Evolutionary conservation across 2,888 invertebrate genomes (phyloP), one percentile per base, ranked within the genome.

Genomic region (Pelosia muscerda): DNA sequence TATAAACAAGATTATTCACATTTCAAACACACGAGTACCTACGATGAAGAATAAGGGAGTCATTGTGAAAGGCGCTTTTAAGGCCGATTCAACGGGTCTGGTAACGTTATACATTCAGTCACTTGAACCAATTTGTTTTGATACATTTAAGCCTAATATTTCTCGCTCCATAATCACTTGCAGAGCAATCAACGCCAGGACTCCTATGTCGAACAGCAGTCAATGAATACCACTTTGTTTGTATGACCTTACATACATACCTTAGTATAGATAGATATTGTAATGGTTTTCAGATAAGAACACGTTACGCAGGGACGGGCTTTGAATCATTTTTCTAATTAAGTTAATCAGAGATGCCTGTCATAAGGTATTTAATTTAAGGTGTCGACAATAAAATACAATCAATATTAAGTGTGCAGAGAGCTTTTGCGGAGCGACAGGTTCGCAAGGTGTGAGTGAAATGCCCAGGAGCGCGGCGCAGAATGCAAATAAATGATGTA

Each of bases 41-140:
- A 53, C 63, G 60, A 71, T 73, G n/a, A 74, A 63, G 67, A 70
- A 80, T 74, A 84, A 84, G 78, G 79, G 80, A 79, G 77, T 81
- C 80, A 75, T 71, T 81, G 78, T 81, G 73, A 69, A 66, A 23
- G 68, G 74, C 82, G 77, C 87, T 84, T 86, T 88, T 88, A 88
- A 77, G 74, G 80, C 66, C 68, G 75, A 73, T 82, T 82, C 81
- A 85, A 84, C 78, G 83, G 80, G 79, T 76, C 73, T 64, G 15
- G 70, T 87, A 84, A 86, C 86, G 84, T 86, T 85, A 87, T 76
- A 68, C 79, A 79, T 81, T 83, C 73, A 83, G 82, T 79, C 86
- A 89, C 85, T 88, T 88, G 87, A 88, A 87, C 83, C 86, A 80
- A 79, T 80, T 81, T 76, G 80, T 77, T 79, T 82, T 76, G 79